phyloP scores from a whole-genome alignment of 2,888 invertebrate genomes.

The Frankliniella fusca region DNA sequence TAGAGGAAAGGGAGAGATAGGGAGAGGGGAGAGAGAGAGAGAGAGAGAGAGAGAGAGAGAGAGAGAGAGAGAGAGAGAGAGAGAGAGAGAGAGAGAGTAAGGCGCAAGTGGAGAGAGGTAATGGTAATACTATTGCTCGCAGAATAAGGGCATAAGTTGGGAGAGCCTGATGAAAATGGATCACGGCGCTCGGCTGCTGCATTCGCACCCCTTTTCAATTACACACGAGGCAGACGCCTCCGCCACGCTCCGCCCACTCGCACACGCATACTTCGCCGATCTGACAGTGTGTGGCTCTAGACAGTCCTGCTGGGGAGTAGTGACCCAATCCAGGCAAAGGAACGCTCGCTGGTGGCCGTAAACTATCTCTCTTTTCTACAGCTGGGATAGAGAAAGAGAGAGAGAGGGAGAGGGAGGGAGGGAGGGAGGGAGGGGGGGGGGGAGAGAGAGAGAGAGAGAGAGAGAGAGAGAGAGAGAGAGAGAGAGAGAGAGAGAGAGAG shows the following conservation, averaged over 20 bases:
- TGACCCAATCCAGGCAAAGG: background rate
- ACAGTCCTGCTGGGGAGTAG: too few species aligned
- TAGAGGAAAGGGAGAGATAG: background rate
- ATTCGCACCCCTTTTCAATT: background rate
- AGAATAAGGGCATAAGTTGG: background rate
- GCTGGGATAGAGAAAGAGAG: background rate
- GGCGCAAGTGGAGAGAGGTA: background rate
- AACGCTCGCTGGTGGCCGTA: background rate
- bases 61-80: background rate
- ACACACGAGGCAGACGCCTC: background rate
- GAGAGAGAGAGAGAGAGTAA: background rate
- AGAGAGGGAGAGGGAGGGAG: background rate
- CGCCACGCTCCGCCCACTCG: background rate
- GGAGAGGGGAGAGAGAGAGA: background rate
- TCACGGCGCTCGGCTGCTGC: background rate
- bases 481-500: constrained; percentile 15
- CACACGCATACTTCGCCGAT: too few species aligned
- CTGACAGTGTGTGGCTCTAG: too few species aligned
- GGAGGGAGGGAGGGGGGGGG: background rate
- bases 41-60: background rate
- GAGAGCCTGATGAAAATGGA: constrained; percentile 13
- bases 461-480: constrained; percentile 8
- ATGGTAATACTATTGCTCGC: background rate
- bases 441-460: constrained; percentile 11
- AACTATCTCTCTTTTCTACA: background rate